Evolutionary conservation across 2,888 invertebrate species (phyloP).

Genomic region (Metallyticus violacea): DNA sequence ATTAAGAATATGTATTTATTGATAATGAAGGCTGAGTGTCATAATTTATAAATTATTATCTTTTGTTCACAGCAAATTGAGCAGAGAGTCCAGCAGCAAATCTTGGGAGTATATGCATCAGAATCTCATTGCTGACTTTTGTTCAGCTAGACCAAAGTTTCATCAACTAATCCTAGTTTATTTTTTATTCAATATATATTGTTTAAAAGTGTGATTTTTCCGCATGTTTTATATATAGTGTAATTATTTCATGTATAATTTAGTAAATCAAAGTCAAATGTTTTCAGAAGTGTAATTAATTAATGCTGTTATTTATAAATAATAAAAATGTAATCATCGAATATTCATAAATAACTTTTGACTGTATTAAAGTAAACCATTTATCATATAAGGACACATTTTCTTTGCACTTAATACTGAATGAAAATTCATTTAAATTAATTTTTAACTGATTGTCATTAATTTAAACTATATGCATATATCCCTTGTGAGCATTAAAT

Average conservation of each 20-base stretch:
- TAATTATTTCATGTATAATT: neutral
- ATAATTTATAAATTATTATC: neutral
- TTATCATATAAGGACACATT: neutral
- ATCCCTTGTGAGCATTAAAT: neutral
- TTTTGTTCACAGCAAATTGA: slow-evolving; percentile 47
- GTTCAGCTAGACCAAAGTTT: slow-evolving; percentile 8
- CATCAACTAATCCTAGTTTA: neutral
- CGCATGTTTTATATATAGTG: neutral
- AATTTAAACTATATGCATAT: too few relatives aligned
- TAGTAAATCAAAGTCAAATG: neutral
- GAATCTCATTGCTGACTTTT: slow-evolving; percentile 44
- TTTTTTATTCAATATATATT: neutral
- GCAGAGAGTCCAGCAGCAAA: slow-evolving; percentile 48
- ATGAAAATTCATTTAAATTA: neutral
- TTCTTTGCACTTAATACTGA: neutral
- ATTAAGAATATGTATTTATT: neutral
- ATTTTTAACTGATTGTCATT: neutral
- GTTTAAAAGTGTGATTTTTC: neutral
- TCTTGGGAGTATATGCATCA: slow-evolving; percentile 46
- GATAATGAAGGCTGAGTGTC: too few relatives aligned
- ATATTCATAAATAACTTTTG: neutral
- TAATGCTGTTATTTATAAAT: neutral
- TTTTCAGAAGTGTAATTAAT: neutral
- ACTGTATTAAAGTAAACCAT: neutral
- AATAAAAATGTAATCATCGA: neutral